These are phyloP conservation scores for Heterochromis multidens DNA, from an alignment of 2,113 vertebrate species.

Conservation along the genomic window DNA sequence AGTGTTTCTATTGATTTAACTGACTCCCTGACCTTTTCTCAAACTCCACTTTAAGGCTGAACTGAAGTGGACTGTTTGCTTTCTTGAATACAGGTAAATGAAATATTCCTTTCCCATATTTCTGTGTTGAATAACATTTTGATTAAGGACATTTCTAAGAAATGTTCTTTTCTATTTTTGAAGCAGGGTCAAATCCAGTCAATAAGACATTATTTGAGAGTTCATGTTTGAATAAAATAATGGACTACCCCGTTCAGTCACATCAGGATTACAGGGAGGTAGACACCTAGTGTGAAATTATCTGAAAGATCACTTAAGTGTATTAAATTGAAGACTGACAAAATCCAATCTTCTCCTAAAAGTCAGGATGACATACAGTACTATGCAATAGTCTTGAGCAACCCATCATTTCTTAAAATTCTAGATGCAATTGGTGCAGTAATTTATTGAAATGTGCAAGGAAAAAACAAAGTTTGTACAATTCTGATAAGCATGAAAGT, in stretches of 20 bases:
- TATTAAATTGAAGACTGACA: too few species aligned
- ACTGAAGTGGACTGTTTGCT: background rate
- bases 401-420: too few species aligned
- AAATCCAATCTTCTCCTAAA: background rate
- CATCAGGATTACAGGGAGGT: background rate
- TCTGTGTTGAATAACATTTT: background rate
- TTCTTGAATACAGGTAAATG: background rate
- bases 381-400: background rate
- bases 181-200: background rate
- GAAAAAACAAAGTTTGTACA: too few species aligned
- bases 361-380: background rate
- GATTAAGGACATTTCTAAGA: background rate
- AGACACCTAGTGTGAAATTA: background rate
- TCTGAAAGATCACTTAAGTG: too few species aligned
- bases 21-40: background rate
- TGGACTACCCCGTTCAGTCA: background rate
- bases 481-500: too few species aligned
- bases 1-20: background rate
- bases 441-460: too few species aligned
- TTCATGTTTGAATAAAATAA: background rate
- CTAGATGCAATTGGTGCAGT: too few species aligned
- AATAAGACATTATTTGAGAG: background rate
- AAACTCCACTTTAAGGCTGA: too few species aligned
- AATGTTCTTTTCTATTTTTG: background rate
- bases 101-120: background rate